Base-by-base conservation (phyloP, 2,888 invertebrate genomes). In the Cerastis leucographa region DNA sequence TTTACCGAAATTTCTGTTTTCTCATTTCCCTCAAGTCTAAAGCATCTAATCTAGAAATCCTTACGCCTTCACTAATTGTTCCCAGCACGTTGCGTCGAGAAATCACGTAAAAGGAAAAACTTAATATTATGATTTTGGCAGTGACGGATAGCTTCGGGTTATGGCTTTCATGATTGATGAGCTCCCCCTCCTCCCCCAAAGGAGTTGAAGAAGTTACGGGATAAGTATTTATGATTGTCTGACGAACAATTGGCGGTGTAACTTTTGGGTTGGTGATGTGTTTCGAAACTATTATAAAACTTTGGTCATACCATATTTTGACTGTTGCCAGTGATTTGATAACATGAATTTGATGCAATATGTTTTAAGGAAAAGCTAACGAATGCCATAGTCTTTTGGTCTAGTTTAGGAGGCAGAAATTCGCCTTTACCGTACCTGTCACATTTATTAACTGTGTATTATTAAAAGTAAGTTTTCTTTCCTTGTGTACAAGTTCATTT, bases 101-200 rank as follows among this genome's bases (percentile, higher is more conserved):
- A 79, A 77, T 78, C 75, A 72, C 74, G 62, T 69, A 70, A 22
- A 54, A 68, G 54, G 74, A 78, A 87, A 79, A 85, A 79, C 77
- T 79, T 84, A n/a, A n/a, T n/a, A 79, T 86, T 86, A 84, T 80
- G 82, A 84, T 73, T 79, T 78, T 87, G 87, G 74, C 87, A 86
- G 76, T 86, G 87, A 87, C 76, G 64, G 78, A 87, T 87, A 72
- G 56, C 69, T n/a, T 64, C 8, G 56, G 66, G 74, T 79, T 77
- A 74, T 72, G 66, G 74, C 74, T 56, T 67, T 42, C 59, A 76
- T 85, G 85, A 84, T 85, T 85, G 76, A 85, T 84, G 72, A 40
- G 40, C 35, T n/a, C 56, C 44, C 0, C 61, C 49, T 14, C 42
- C n/a, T n/a, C 56, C 35, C 46, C 40, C 12, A 0, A n/a, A n/a